Conservation (phyloP, 2,888 invertebrate genomes). For the Xiphydria camelus region DNA sequence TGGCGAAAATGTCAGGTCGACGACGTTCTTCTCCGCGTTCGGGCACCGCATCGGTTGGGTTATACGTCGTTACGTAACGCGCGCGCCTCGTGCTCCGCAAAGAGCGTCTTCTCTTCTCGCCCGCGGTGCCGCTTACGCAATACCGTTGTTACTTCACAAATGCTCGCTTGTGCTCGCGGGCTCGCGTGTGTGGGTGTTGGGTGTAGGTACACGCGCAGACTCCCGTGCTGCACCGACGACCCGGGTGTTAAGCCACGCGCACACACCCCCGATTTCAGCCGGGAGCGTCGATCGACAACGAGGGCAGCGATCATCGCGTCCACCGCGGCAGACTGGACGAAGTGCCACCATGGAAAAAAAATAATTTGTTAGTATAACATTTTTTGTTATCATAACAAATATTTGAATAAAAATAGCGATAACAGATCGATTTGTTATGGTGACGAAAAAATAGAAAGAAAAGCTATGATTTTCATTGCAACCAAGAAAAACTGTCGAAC, state of each 20-base stretch:
- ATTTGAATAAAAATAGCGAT: too few relatives aligned
- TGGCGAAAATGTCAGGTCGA: slow-evolving; percentile 46
- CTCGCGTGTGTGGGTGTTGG: not conserved
- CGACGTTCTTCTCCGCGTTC: slow-evolving; percentile 34
- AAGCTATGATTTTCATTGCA: too few relatives aligned
- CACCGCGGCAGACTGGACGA: too few relatives aligned
- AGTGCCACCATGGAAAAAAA: too few relatives aligned
- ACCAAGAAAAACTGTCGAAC: too few relatives aligned
- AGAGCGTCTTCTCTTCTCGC: slow-evolving; percentile 18
- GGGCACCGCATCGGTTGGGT: slow-evolving; percentile 20
- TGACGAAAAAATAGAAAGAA: too few relatives aligned
- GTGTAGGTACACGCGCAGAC: slow-evolving; percentile 3
- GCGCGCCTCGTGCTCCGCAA: slow-evolving; percentile 8
- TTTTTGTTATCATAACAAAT: too few relatives aligned
- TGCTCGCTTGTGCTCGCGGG: slow-evolving; percentile 21
- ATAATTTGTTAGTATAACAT: too few relatives aligned
- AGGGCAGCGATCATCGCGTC: too few relatives aligned
- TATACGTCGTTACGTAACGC: slow-evolving; percentile 13
- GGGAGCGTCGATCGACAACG: too few relatives aligned
- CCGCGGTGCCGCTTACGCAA: slow-evolving; percentile 37
- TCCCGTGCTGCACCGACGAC: slow-evolving; percentile 2
- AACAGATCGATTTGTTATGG: too few relatives aligned
- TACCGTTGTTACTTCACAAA: slow-evolving; percentile 35
- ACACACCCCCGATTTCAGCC: too few relatives aligned
- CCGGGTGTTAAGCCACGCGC: not conserved